Conservation (phyloP, 2,888 invertebrate genomes). For the Drosophila paramelanica region DNA sequence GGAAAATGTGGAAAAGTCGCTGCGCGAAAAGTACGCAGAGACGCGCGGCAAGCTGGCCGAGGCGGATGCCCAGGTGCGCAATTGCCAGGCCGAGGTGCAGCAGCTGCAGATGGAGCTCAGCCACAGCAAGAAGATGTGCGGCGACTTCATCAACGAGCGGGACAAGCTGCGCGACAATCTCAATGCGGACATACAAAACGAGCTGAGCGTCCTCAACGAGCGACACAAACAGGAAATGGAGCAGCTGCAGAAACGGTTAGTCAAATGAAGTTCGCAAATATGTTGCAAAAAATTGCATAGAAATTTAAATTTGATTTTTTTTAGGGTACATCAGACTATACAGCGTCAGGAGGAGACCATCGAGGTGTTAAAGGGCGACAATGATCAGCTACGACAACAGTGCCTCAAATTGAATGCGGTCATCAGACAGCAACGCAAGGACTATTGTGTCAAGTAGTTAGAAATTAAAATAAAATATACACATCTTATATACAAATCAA, state of each 20-base stretch:
- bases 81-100: slow-evolving; percentile 87
- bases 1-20: slow-evolving; percentile 88
- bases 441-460: slow-evolving; percentile 86
- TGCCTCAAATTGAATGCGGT: slow-evolving; percentile 90
- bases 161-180: slow-evolving; percentile 87
- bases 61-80: slow-evolving; percentile 88
- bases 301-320: neutral
- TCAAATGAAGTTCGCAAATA: too few relatives aligned
- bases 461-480: slow-evolving; percentile 5
- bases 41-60: slow-evolving; percentile 88
- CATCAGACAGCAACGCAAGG: slow-evolving; percentile 91
- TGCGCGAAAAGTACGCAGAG: slow-evolving; percentile 89
- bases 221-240: slow-evolving; percentile 92
- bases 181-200: slow-evolving; percentile 88
- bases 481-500: neutral
- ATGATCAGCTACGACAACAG: slow-evolving; percentile 89
- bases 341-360: slow-evolving; percentile 92
- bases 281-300: neutral
- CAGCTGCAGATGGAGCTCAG: slow-evolving; percentile 89
- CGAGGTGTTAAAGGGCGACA: slow-evolving; percentile 89
- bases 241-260: slow-evolving; percentile 91
- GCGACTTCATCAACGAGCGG: slow-evolving; percentile 86
- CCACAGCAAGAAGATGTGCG: slow-evolving; percentile 87
- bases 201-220: slow-evolving; percentile 87
- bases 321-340: slow-evolving; percentile 92